A percentile compares a stretch with the other conserved stretches of the same genome.
phyloP scores from a whole-genome alignment of 1,140 invertebrate genomes.

The Scaptomyza pallida region DNA sequence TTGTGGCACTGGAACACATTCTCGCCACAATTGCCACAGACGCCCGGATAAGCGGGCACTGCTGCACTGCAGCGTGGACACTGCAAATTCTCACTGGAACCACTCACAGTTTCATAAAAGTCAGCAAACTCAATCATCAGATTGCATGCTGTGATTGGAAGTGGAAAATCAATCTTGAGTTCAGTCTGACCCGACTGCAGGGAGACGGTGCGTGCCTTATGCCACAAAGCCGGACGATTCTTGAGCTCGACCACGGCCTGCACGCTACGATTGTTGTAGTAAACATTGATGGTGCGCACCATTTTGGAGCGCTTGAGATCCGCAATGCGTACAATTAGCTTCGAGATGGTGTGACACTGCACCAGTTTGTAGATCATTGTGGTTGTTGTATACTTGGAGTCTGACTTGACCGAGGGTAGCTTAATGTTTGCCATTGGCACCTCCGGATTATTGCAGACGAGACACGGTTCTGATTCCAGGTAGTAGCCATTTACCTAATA shows the following conservation, averaged over 20 bases:
- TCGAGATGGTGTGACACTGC: slow-evolving; percentile 97
- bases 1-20: slow-evolving; percentile 99
- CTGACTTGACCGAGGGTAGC: slow-evolving; percentile 96
- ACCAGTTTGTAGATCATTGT: slow-evolving; percentile 98
- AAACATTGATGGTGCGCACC: slow-evolving; percentile 97
- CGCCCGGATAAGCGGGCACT: slow-evolving; percentile 98
- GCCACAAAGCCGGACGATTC: slow-evolving; percentile 94
- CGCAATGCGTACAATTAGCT: slow-evolving; percentile 95
- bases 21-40: slow-evolving; percentile 98
- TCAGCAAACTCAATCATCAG: slow-evolving; percentile 99
- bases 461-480: slow-evolving; percentile 97
- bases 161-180: slow-evolving; percentile 96
- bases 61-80: slow-evolving; percentile 98
- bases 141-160: slow-evolving; percentile 98
- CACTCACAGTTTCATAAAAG: slow-evolving; percentile 96
- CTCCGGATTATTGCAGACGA: slow-evolving; percentile 99
- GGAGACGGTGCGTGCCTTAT: slow-evolving; percentile 96
- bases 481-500: slow-evolving; percentile 94
- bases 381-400: slow-evolving; percentile 98
- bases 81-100: slow-evolving; percentile 95
- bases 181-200: slow-evolving; percentile 96
- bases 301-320: slow-evolving; percentile 98
- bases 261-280: slow-evolving; percentile 97
- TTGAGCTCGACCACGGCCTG: slow-evolving; percentile 98
- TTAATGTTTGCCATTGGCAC: slow-evolving; percentile 96